Conservation (phyloP, 2,113 vertebrate species). For the Tetraodon nigroviridis region DNA sequence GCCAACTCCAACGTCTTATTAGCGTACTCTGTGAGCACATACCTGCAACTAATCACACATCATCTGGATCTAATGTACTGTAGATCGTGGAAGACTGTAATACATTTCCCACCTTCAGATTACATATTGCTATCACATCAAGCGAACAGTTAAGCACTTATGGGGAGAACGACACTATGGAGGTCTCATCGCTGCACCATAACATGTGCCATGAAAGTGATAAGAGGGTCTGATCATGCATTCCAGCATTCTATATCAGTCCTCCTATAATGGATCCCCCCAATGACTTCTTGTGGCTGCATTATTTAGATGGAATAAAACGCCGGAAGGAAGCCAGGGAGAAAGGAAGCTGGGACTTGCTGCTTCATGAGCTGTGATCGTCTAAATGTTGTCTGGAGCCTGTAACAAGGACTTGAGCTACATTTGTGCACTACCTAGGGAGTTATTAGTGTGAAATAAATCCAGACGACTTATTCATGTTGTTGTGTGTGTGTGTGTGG, state of each 20-base stretch:
- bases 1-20: conserved; percentile 54
- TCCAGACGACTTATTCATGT: conserved; percentile 26
- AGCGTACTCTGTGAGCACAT: conserved; percentile 44
- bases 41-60: conserved; percentile 37
- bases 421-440: conserved; percentile 26
- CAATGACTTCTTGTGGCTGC: conserved; percentile 65
- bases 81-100: conserved; percentile 34
- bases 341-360: conserved; percentile 53
- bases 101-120: conserved; percentile 40
- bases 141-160: conserved; percentile 69
- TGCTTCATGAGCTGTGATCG: conserved; percentile 49
- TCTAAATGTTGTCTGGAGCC: conserved; percentile 52
- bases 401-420: conserved; percentile 26
- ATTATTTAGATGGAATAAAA: conserved; percentile 75
- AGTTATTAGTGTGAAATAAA: conserved; percentile 30
- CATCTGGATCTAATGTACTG: conserved; percentile 56
- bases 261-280: conserved; percentile 64
- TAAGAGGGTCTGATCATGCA: conserved; percentile 65
- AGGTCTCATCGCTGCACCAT: conserved; percentile 61
- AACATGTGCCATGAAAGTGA: conserved; percentile 64
- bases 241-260: conserved; percentile 64
- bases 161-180: conserved; percentile 63
- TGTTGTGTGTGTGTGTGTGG: conserved; percentile 5
- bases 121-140: conserved; percentile 49
- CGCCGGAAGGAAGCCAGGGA: conserved; percentile 52